A percentile compares a stretch with the other conserved stretches of the same genome.
These are phyloP conservation scores for Rhagonycha fulva DNA, from an alignment of 2,888 invertebrate species.

Conservation along the genomic window DNA sequence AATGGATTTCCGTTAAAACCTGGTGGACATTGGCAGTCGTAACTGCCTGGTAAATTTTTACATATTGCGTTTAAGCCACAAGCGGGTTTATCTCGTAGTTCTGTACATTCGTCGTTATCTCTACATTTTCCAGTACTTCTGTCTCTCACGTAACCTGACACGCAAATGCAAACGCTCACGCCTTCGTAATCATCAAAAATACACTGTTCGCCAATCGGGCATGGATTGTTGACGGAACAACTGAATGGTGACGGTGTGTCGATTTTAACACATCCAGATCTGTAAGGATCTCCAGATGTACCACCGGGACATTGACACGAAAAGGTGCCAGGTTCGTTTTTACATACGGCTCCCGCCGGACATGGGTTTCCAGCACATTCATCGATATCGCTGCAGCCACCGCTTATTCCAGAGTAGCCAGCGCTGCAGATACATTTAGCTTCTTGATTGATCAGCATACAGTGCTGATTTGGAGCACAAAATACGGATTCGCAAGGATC, in stretches of 20 bases:
- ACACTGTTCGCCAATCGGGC: conserved; percentile 85
- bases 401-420: conserved; percentile 76
- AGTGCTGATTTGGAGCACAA: conserved; percentile 87
- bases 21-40: conserved; percentile 87
- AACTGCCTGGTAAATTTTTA: conserved; percentile 90
- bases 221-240: conserved; percentile 77
- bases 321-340: conserved; percentile 84
- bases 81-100: conserved; percentile 72
- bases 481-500: conserved; percentile 88
- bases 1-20: conserved; percentile 92
- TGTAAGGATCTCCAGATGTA: conserved; percentile 79
- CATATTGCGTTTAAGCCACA: conserved; percentile 90
- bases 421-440: conserved; percentile 83
- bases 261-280: conserved; percentile 73
- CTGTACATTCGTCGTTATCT: conserved; percentile 85
- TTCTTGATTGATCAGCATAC: conserved; percentile 80
- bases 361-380: conserved; percentile 86
- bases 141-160: conserved; percentile 83
- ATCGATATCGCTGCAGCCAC: conserved; percentile 85
- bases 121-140: conserved; percentile 74
- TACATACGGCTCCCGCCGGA: conserved; percentile 82
- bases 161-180: conserved; percentile 86
- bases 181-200: conserved; percentile 74
- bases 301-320: conserved; percentile 88
- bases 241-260: conserved; percentile 61